Evolutionary conservation across 2,888 invertebrate species (phyloP).

Genomic region (Homarus gammarus): DNA sequence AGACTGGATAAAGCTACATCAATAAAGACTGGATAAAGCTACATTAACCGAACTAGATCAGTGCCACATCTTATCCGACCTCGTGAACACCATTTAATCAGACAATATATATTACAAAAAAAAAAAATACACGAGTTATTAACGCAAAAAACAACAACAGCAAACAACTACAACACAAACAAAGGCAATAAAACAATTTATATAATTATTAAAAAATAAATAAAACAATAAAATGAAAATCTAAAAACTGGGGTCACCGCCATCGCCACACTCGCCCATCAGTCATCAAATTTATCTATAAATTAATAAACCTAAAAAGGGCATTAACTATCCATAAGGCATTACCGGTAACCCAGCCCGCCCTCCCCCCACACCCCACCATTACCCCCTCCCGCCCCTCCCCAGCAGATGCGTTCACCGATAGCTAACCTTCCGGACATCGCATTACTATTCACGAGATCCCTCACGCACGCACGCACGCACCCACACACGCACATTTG

Average conservation of each 20-base stretch:
- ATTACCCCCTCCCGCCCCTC: background rate
- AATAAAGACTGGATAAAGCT: too few relatives aligned
- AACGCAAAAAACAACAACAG: too few relatives aligned
- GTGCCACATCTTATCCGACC: too few relatives aligned
- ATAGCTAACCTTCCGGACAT: background rate
- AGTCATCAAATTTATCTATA: slow-evolving; percentile 39
- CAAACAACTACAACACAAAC: too few relatives aligned
- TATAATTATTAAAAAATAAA: too few relatives aligned
- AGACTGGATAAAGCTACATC: too few relatives aligned
- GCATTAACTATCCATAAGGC: slow-evolving; percentile 38
- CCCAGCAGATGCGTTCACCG: background rate
- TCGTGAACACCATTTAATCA: too few relatives aligned
- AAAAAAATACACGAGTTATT: too few relatives aligned
- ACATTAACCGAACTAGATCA: too few relatives aligned
- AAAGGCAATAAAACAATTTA: too few relatives aligned
- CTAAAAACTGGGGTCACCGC: background rate
- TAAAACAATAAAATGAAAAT: too few relatives aligned
- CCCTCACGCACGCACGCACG: background rate
- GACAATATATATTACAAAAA: too few relatives aligned
- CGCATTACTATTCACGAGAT: background rate
- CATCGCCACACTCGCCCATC: background rate
- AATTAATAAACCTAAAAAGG: slow-evolving; percentile 46
- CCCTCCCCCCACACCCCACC: background rate
- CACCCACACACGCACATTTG: background rate
- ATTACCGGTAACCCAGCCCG: slow-evolving; percentile 38